phyloP scores from a whole-genome alignment of 2,888 invertebrate species.

The Xestia c-nigrum region DNA sequence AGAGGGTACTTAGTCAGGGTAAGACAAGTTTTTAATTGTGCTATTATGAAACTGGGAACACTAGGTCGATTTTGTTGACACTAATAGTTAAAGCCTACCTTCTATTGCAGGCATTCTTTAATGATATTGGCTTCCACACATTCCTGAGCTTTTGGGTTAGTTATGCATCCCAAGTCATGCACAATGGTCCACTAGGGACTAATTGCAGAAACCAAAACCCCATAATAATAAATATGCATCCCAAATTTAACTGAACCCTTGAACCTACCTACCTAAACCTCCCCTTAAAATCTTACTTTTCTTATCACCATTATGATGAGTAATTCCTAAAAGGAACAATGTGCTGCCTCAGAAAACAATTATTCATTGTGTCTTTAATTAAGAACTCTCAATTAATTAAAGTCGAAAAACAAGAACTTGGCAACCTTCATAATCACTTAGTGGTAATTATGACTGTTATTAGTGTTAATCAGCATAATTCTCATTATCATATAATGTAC shows the following conservation, averaged over 20 bases:
- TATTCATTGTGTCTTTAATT: background rate
- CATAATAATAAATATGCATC: too few species aligned
- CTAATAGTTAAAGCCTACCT: background rate
- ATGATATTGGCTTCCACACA: background rate
- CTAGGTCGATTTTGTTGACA: background rate
- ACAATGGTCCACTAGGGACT: too few species aligned
- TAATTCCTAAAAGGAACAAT: background rate
- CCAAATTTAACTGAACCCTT: too few species aligned
- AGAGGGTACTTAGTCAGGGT: slow-evolving; percentile 92
- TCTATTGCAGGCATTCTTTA: background rate
- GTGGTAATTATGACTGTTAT: slow-evolving; percentile 19
- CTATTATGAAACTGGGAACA: background rate
- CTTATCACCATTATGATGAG: background rate
- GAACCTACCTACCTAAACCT: too few species aligned
- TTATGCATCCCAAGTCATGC: background rate
- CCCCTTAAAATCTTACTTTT: background rate
- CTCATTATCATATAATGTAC: slow-evolving; percentile 39
- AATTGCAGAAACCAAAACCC: too few species aligned
- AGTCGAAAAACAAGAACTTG: slow-evolving; percentile 2
- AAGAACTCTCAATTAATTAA: slow-evolving; percentile 8
- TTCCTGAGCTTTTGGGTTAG: background rate
- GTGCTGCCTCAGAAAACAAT: background rate
- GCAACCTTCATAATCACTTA: slow-evolving; percentile 16
- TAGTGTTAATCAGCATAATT: slow-evolving; percentile 29
- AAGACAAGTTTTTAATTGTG: slow-evolving; percentile 47